phyloP scores from a whole-genome alignment of 2,113 vertebrate species.

The Gallinago media region DNA sequence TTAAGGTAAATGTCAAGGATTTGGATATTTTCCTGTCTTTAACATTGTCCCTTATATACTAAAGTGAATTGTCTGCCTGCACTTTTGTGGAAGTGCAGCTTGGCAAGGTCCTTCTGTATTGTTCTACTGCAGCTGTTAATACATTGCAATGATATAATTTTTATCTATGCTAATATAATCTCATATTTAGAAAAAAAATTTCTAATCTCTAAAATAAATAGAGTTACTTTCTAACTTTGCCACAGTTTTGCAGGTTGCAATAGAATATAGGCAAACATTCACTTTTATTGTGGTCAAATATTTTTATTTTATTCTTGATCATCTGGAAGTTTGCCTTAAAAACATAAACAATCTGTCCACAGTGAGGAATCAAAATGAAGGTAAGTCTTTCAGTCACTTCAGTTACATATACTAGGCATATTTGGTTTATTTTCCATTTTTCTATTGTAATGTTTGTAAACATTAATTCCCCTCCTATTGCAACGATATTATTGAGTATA shows the following conservation, averaged over 20 bases:
- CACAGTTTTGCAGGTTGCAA: background rate
- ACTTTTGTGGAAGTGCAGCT: background rate
- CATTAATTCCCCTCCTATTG: background rate
- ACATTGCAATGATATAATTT: background rate
- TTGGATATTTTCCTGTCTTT: background rate
- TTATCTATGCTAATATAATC: background rate
- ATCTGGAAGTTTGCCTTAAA: background rate
- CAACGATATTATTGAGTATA: background rate
- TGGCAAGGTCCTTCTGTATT: background rate
- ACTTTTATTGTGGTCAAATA: background rate
- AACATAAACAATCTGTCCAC: background rate
- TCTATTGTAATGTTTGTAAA: background rate
- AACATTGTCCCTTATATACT: background rate
- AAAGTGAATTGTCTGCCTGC: background rate
- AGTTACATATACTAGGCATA: background rate
- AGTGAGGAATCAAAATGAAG: background rate
- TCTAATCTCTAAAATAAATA: background rate
- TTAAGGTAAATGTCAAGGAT: slow-evolving; percentile 7
- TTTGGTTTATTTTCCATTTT: background rate
- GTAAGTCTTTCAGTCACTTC: background rate
- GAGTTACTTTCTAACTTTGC: background rate
- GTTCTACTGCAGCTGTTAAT: background rate
- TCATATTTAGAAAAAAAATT: background rate
- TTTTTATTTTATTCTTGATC: background rate
- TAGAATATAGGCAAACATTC: background rate